phyloP scores from a whole-genome alignment of 2,888 invertebrate genomes.

The Eudemis profundana region DNA sequence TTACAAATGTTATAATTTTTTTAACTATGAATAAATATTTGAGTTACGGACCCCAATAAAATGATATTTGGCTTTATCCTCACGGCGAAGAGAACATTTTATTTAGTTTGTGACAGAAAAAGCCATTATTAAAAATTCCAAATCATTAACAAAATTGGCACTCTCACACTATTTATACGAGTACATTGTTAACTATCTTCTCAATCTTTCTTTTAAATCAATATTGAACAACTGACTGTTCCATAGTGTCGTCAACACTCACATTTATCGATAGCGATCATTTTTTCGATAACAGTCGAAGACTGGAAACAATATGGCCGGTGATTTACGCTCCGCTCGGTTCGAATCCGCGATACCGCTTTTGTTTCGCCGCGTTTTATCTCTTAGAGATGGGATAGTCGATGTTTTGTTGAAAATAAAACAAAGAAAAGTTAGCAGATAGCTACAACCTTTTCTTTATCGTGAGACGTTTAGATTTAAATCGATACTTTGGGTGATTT shows the following conservation, averaged over 20 bases:
- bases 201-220: constrained; percentile 24
- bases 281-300: constrained; percentile 62
- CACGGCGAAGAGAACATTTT: too few species aligned
- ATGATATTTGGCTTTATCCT: too few species aligned
- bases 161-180: too few species aligned
- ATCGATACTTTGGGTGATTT: neutral
- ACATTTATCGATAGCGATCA: constrained; percentile 64
- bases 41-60: too few species aligned
- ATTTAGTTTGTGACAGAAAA: too few species aligned
- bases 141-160: neutral
- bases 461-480: neutral
- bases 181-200: neutral
- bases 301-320: constrained; percentile 72
- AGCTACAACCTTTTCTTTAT: constrained; percentile 7
- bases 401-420: constrained; percentile 35
- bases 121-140: too few species aligned
- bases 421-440: constrained; percentile 5
- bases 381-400: constrained; percentile 55
- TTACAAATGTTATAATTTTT: too few species aligned
- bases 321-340: constrained; percentile 74
- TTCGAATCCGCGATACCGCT: constrained; percentile 79
- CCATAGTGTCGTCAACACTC: constrained; percentile 50
- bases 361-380: constrained; percentile 78
- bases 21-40: too few species aligned
- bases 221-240: constrained; percentile 42